Evolutionary conservation across 2,113 vertebrate species (phyloP), one percentile per base, ranked within the genome.

Genomic region (Coryphaenoides rupestris): DNA sequence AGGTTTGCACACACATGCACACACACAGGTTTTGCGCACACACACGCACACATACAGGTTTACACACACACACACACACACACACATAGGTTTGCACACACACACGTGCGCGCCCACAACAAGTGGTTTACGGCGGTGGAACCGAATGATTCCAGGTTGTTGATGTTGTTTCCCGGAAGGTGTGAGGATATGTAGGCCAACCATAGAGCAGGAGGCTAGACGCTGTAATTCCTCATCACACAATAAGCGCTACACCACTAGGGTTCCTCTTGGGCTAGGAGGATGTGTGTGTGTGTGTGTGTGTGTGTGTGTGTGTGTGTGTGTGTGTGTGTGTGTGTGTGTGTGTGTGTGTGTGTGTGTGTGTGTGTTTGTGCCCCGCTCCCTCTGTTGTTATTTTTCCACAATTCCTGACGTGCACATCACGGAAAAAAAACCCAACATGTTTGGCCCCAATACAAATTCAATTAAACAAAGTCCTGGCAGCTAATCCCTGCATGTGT

Each of bases 401-500:
- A 21, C 76, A 76, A 83, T 81, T 81, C 79, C n/a, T 21, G 60
- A 28, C 58, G 62, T 79, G 68, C 73, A 45, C 5, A 5, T 13
- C 40, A 5, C 40, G 5, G 65, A 80, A 77, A 76, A 81, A 85
- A 84, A n/a, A n/a, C n/a, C n/a, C 84, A 80, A 72, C 66, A 81
- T 81, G 79, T 87, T 88, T 88, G 72, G 66, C 79, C 84, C 71
- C 83, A 87, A 87, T 86, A 83, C 85, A 91, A 91, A 90, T 90
- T 88, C 85, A 92, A 91, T 90, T 88, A 90, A 89, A 86, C 84
- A 66, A 89, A 88, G 84, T 81, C 85, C 68, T 73, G 66, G 79
- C 58, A 49, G 82, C 74, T 90, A 89, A 90, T 92, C 89, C 89
- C 81, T 84, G 69, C 79, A 80, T n/a, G n/a, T 87, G 84, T 86